Evolutionary conservation across 2,888 invertebrate species (phyloP).

Genomic region (Lissocephala sabroskyi): DNA sequence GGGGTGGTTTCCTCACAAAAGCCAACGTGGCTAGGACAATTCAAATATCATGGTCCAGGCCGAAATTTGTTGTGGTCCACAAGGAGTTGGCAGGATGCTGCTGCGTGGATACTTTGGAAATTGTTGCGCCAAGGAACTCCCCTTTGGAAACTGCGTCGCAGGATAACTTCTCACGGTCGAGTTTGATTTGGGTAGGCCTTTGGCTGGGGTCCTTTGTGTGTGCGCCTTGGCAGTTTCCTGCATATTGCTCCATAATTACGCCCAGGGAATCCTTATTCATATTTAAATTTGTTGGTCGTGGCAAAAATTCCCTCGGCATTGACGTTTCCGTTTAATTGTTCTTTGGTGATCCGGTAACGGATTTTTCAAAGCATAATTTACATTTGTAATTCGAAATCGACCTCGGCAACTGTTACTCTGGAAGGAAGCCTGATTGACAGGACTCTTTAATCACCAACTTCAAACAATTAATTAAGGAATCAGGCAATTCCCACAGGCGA

Average conservation of each 20-base stretch:
- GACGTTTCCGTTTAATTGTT: slow-evolving; percentile 58
- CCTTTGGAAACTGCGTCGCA: slow-evolving; percentile 34
- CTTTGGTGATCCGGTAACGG: slow-evolving; percentile 10
- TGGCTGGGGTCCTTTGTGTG: slow-evolving; percentile 39
- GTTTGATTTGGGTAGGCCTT: slow-evolving; percentile 56
- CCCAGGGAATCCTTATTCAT: slow-evolving; percentile 34
- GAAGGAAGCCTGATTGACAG: too few species aligned
- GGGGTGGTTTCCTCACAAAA: slow-evolving; percentile 35
- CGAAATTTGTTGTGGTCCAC: too few species aligned
- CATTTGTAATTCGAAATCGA: slow-evolving; percentile 16
- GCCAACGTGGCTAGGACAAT: too few species aligned
- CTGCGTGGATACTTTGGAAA: slow-evolving; percentile 5
- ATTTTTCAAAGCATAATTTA: slow-evolving; percentile 3
- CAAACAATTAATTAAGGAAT: too few species aligned
- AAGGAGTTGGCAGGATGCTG: slow-evolving; percentile 1
- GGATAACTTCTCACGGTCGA: neutral
- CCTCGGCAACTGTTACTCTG: too few species aligned
- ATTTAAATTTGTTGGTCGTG: slow-evolving; percentile 37
- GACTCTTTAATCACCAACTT: too few species aligned
- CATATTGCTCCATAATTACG: slow-evolving; percentile 28
- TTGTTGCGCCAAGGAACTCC: slow-evolving; percentile 19
- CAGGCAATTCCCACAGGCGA: too few species aligned
- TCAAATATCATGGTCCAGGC: too few species aligned
- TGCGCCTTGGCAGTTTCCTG: slow-evolving; percentile 20
- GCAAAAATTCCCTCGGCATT: too few species aligned